phyloP scores from a whole-genome alignment of 2,797 vertebrate species.

The Lophotriccus pileatus region DNA sequence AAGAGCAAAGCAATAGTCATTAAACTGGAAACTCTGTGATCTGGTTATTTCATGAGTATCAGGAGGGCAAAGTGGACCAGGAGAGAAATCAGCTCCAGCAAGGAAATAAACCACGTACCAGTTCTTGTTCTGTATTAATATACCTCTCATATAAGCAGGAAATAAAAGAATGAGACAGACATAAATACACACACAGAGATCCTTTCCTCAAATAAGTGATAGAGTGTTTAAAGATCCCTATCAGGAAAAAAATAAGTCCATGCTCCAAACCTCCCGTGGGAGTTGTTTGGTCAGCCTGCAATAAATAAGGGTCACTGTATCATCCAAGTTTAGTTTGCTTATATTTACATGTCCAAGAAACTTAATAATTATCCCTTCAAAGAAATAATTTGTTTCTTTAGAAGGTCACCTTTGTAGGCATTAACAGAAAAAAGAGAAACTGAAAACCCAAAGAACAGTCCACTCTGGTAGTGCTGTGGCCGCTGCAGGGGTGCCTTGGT shows the following conservation, averaged over 20 bases:
- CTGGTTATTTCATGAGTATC: not conserved
- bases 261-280: not conserved
- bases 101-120: not conserved
- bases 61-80: not conserved
- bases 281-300: not conserved
- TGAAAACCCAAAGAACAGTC: not conserved
- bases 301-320: not conserved
- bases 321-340: not conserved
- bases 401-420: not conserved
- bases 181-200: not conserved
- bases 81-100: not conserved
- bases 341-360: not conserved
- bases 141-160: not conserved
- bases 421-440: not conserved
- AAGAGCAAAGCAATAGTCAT: conserved; percentile 22
- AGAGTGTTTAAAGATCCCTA: not conserved
- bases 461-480: not conserved
- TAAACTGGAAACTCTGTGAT: conserved; percentile 24
- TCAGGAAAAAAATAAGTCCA: not conserved
- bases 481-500: not conserved
- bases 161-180: not conserved
- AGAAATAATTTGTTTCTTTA: not conserved
- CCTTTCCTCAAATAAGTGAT: not conserved
- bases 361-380: not conserved
- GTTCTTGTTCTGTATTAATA: not conserved